Percentiles rank a stretch among this genome's conserved stretches.
phyloP scores from a whole-genome alignment of 1,140 invertebrate genomes.

The Delia radicum region DNA sequence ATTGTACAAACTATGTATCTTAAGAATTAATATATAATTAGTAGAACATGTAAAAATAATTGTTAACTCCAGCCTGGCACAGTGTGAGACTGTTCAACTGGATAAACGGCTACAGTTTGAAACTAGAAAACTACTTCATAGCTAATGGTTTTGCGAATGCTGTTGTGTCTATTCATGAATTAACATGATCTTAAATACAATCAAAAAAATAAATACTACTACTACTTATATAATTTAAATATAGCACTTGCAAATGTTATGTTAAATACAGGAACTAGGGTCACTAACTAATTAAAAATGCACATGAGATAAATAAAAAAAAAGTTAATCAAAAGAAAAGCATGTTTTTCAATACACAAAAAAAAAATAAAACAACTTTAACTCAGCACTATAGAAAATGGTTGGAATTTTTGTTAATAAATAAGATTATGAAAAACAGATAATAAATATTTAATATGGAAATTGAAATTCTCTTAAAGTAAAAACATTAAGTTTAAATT shows the following conservation, averaged over 20 bases:
- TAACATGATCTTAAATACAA: not conserved
- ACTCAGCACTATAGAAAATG: not conserved
- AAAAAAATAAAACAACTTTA: not conserved
- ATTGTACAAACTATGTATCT: not conserved
- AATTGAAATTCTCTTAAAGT: too few species aligned
- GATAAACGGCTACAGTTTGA: not conserved
- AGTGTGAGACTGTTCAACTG: slow-evolving; percentile 6
- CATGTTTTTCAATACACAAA: not conserved
- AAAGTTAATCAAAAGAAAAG: not conserved
- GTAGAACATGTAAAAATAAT: slow-evolving; percentile 15
- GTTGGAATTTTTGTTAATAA: not conserved
- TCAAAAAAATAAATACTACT: too few species aligned
- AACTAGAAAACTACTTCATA: not conserved
- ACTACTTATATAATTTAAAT: too few species aligned
- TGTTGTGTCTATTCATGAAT: too few species aligned
- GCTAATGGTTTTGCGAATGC: not conserved
- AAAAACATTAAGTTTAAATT: too few species aligned
- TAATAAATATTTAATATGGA: too few species aligned
- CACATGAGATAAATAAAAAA: not conserved
- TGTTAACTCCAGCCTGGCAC: slow-evolving; percentile 17
- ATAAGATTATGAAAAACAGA: not conserved
- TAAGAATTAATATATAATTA: slow-evolving; percentile 12
- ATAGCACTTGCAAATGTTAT: slow-evolving; percentile 6
- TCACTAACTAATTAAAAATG: slow-evolving; percentile 22
- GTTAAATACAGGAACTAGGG: slow-evolving; percentile 17